Evolutionary conservation across 2,113 vertebrate genomes (phyloP).

Genomic region (Otus sunia): DNA sequence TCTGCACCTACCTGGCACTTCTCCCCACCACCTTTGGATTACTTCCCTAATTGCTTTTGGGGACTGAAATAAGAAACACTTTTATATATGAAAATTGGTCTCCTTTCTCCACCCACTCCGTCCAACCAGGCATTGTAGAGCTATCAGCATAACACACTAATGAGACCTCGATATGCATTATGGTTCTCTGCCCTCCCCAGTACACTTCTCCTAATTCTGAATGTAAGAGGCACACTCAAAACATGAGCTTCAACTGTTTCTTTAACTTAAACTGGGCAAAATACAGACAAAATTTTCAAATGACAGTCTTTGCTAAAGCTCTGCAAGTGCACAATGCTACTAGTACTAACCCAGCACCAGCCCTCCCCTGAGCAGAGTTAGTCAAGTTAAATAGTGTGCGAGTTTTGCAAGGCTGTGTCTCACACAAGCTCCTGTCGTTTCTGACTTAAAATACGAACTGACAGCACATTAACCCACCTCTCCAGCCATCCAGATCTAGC

Average conservation of each 20-base stretch:
- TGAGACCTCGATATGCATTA: neutral
- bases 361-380: neutral
- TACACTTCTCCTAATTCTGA: neutral
- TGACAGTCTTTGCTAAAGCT: neutral
- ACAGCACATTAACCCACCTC: constrained; percentile 24
- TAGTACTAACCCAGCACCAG: neutral
- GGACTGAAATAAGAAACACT: neutral
- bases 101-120: neutral
- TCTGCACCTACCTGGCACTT: neutral
- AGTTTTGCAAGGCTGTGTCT: neutral
- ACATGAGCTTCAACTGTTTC: neutral
- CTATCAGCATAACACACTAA: neutral
- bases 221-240: neutral
- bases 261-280: neutral
- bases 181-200: neutral
- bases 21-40: neutral
- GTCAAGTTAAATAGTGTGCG: neutral
- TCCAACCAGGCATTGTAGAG: neutral
- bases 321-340: neutral
- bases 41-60: neutral
- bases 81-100: neutral
- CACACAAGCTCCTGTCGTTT: neutral
- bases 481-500: neutral
- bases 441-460: neutral
- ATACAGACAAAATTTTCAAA: neutral